Evolutionary conservation across 1,140 invertebrate genomes (phyloP), one percentile per base, ranked within the genome.

Genomic region (Bombus picipes): DNA sequence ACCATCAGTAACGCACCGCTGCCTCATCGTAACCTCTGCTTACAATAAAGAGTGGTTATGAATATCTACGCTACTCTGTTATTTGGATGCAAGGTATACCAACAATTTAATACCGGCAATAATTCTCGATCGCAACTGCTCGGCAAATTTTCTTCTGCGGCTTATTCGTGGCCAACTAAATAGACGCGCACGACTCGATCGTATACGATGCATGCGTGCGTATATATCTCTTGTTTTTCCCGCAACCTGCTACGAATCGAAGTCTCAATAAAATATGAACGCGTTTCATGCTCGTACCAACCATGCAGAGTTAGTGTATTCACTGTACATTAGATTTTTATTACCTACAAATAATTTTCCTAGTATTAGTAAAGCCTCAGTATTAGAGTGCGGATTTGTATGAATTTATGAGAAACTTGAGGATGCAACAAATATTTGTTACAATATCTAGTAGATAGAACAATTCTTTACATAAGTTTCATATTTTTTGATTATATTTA

Each of bases 1-100:
- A 62, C 53, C 79, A 89, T 88, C 83, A 41, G 87, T 80, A 88
- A 88, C 73, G 83, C 79, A 88, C 78, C 83, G 70, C 53, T 68
- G 79, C 88, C 70, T 32, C 75, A 22, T 43, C 74, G 57, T n/a
- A 75, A 74, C 47, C 62, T 62, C 75, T 75, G 85, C 57, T 88
- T 85, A 80, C 77, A 28, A 88, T 88, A 85, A 88, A 85, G 34
- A 74, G 59, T 43, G 41, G 82, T 70, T 86, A 82, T 88, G 77
- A 74, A 86, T 86, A 83, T 83, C 87, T 62, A 18, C 39, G 39
- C 32, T 47, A 77, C 76, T 41, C 57, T 79, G 74, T 88, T 86
- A 88, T 86, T 88, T 79, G 71, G 68, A 66, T 78, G 66, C 70
- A 86, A 72, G 73, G 5, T 32, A 37, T n/a, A 68, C 81, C 72